phyloP scores from a whole-genome alignment of 2,113 vertebrate species.

The Leucopsar rothschildi region DNA sequence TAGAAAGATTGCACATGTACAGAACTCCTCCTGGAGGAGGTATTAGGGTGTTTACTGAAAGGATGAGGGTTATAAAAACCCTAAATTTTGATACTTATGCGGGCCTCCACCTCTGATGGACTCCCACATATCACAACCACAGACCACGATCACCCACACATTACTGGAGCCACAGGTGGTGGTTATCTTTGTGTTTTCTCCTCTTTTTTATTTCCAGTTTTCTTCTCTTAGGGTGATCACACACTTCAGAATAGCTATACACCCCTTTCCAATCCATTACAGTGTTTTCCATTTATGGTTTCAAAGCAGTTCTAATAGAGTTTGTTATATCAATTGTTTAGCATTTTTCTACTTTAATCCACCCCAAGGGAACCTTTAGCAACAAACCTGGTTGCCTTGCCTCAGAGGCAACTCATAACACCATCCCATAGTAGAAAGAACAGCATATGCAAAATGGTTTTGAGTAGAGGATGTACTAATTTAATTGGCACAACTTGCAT shows the following conservation, averaged over 20 bases:
- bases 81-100: not conserved
- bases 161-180: not conserved
- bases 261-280: not conserved
- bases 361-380: not conserved
- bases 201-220: not conserved
- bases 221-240: not conserved
- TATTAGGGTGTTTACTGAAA: not conserved
- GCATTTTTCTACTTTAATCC: not conserved
- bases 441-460: not conserved
- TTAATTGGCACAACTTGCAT: not conserved
- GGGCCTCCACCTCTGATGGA: not conserved
- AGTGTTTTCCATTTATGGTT: not conserved
- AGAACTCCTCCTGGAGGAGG: not conserved
- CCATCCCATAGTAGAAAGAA: not conserved
- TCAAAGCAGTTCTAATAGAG: not conserved
- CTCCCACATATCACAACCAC: not conserved
- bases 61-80: not conserved
- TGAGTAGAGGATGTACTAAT: not conserved
- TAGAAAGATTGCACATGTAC: not conserved
- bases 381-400: not conserved
- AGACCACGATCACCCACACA: rapidly evolving
- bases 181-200: not conserved
- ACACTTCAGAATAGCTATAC: not conserved
- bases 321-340: not conserved
- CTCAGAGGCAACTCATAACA: not conserved